Percentiles rank a stretch among this genome's conserved stretches.
These are phyloP conservation scores for Rhyzopertha dominica DNA, from an alignment of 1,140 invertebrate species.

Conservation along the genomic window DNA sequence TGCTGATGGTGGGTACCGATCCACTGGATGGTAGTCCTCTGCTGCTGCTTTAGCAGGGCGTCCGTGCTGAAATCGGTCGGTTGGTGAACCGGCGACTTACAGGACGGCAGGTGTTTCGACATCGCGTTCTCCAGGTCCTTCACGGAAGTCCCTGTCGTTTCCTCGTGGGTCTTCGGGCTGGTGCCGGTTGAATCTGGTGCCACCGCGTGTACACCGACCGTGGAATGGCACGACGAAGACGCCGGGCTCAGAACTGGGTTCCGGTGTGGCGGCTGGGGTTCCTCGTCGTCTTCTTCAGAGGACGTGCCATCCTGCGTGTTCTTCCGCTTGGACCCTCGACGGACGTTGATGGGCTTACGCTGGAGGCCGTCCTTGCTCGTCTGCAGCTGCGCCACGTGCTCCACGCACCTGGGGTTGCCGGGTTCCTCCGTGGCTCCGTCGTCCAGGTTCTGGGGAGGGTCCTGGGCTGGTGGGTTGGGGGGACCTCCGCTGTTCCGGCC, in stretches of 20 bases:
- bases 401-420: slow-evolving; percentile 52
- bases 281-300: slow-evolving; percentile 54
- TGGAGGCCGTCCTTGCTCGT: slow-evolving; percentile 24
- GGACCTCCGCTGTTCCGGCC: slow-evolving; percentile 54
- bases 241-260: slow-evolving; percentile 56
- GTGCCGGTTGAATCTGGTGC: slow-evolving; percentile 38
- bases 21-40: slow-evolving; percentile 90
- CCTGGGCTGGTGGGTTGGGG: slow-evolving; percentile 51
- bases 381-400: slow-evolving; percentile 40
- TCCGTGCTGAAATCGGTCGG: slow-evolving; percentile 84
- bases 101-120: slow-evolving; percentile 87
- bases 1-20: slow-evolving; percentile 77
- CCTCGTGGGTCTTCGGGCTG: slow-evolving; percentile 48
- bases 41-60: slow-evolving; percentile 73
- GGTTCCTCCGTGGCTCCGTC: slow-evolving; percentile 51
- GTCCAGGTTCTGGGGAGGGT: slow-evolving; percentile 50
- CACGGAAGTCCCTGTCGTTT: slow-evolving; percentile 58
- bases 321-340: slow-evolving; percentile 52
- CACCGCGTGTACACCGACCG: slow-evolving; percentile 44
- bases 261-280: slow-evolving; percentile 37
- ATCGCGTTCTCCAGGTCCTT: slow-evolving; percentile 93
- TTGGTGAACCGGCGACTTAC: slow-evolving; percentile 56
- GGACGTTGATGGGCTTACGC: slow-evolving; percentile 32
- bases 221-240: slow-evolving; percentile 53
- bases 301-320: slow-evolving; percentile 51